Percentiles rank a stretch among this genome's conserved stretches.
These are phyloP conservation scores for Rhinogobio ventralis DNA, from an alignment of 2,797 vertebrate species.

Conservation along the genomic window DNA sequence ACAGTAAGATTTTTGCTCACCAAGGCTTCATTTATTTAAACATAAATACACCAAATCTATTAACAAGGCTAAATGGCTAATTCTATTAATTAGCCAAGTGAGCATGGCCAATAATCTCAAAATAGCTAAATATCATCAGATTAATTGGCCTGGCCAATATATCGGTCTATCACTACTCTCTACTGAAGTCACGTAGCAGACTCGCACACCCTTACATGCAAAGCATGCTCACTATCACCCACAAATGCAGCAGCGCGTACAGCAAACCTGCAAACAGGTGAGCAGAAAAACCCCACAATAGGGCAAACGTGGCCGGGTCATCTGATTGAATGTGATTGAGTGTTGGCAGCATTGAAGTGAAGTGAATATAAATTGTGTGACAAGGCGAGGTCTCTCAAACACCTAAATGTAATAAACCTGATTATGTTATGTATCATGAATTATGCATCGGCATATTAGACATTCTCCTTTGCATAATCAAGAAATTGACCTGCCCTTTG, in stretches of 20 bases:
- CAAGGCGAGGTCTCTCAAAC: constrained; percentile 14
- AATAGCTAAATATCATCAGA: neutral
- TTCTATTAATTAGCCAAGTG: neutral
- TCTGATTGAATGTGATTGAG: neutral
- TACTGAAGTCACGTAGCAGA: neutral
- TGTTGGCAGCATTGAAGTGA: neutral
- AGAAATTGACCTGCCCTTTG: neutral
- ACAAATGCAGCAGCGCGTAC: constrained; percentile 17
- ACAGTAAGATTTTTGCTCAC: neutral
- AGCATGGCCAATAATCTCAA: constrained; percentile 3
- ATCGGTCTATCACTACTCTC: constrained; percentile 4
- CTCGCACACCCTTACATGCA: constrained; percentile 35
- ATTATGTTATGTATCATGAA: constrained; percentile 2
- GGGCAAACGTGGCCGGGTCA: neutral
- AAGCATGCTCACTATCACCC: constrained; percentile 36
- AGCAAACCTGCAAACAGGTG: constrained; percentile 12
- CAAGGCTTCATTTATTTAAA: neutral
- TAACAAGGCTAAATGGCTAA: neutral
- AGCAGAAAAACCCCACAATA: constrained; percentile 1
- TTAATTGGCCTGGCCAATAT: neutral
- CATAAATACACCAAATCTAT: neutral
- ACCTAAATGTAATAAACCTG: neutral
- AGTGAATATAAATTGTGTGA: neutral
- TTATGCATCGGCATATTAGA: neutral
- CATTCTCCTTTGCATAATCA: neutral